Evolutionary conservation across 2,888 invertebrate species (phyloP), one percentile per base, ranked within the genome.

Genomic region (Panorpa germanica): DNA sequence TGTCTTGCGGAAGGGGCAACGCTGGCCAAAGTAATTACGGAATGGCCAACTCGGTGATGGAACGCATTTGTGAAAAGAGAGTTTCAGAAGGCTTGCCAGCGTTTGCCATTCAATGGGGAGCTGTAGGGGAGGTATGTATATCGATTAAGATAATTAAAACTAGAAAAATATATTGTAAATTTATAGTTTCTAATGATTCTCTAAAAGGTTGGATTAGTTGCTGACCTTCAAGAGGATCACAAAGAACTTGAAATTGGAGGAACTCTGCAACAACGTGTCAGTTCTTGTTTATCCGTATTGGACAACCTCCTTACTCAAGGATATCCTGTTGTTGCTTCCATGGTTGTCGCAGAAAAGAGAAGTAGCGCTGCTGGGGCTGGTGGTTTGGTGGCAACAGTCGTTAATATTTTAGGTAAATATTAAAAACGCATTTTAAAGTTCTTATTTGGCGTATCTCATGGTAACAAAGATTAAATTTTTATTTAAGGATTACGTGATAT

Each of bases 341-440:
- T 71, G 56, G 68, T 76, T 1, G 63, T 71, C 0, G 74, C 74
- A 2, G 67, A 71, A 38, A 72, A 69, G 45, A 46, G 51, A 25
- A 45, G 49, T 5, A 52, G 49, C 4, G 44, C 47, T 11, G 47
- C 46, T 19, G 49, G 52, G 11, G 48, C 58, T 15, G 51, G 53
- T n/a, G 70, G 66, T 42, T 63, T 77, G 29, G 70, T 85, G 1
- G 76, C 78, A 39, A 66, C 77, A 14, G 73, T 82, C 2, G 62
- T 72, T 32, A 65, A 69, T 42, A 68, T 73, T 27, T 63, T 70
- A 63, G 65, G 69, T 39, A 61, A n/a, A n/a, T n/a, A n/a, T n/a
- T n/a, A n/a, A n/a, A n/a, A n/a, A n/a, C n/a, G n/a, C n/a, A n/a
- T n/a, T n/a, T n/a, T n/a, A n/a, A n/a, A n/a, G n/a, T n/a, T n/a